Conservation (phyloP, 2,888 invertebrate genomes). For the Dendrolimus houi region DNA sequence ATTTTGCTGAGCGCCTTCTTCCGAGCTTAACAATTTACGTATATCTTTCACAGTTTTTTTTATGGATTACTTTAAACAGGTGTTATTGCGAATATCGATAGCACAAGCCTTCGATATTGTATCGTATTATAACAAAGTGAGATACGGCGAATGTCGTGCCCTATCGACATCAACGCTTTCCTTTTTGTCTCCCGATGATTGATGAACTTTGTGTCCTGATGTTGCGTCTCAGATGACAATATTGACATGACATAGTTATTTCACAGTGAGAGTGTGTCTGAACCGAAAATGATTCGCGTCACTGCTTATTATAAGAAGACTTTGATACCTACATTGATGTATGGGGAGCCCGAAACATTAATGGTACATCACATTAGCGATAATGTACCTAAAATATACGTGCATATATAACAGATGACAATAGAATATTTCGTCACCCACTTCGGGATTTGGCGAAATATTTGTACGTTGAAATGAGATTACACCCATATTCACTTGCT, state of each 20-base stretch:
- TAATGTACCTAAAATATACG: conserved; percentile 3
- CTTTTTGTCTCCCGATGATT: conserved; percentile 59
- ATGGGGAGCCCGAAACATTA: conserved; percentile 1
- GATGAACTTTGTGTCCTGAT: conserved; percentile 40
- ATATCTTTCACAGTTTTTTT: neutral
- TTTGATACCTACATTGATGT: conserved; percentile 3
- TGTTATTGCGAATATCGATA: conserved; percentile 9
- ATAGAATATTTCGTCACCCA: neutral
- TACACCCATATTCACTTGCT: conserved; percentile 23
- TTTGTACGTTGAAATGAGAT: conserved; percentile 16
- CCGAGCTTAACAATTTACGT: neutral
- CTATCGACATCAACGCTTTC: conserved; percentile 43
- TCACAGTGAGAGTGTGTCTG: conserved; percentile 4
- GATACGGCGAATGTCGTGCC: conserved; percentile 37
- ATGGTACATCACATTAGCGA: conserved; percentile 2
- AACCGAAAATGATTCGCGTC: conserved; percentile 11
- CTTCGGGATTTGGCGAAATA: conserved; percentile 8
- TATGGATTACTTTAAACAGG: neutral
- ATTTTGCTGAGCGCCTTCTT: conserved; percentile 1
- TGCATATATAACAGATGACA: neutral
- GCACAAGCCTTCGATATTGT: conserved; percentile 17
- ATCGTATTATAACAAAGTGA: conserved; percentile 38
- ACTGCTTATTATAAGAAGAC: conserved; percentile 9
- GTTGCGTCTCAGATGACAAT: conserved; percentile 34
- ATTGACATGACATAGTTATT: conserved; percentile 29